Evolutionary conservation across 2,113 vertebrate genomes (phyloP).

Genomic region (Nansenia antarctica): DNA sequence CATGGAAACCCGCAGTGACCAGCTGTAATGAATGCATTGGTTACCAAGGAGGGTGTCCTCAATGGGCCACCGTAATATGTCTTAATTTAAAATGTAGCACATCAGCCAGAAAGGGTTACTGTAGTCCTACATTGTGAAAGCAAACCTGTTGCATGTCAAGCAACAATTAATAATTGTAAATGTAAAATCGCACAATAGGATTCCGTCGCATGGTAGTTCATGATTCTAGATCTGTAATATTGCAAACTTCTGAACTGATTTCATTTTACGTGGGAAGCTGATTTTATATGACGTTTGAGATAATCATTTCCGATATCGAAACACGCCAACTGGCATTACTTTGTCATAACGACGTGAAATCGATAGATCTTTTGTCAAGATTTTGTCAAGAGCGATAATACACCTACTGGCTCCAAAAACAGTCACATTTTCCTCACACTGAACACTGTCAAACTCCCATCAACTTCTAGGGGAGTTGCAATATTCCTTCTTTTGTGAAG

Average conservation of each 20-base stretch:
- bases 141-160: constrained; percentile 40
- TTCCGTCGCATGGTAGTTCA: no score
- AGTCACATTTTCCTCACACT: no score
- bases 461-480: neutral
- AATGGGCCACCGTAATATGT: constrained; percentile 52
- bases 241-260: no score
- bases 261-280: no score
- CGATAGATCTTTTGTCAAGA: no score
- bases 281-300: no score
- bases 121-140: constrained; percentile 9
- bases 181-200: no score
- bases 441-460: neutral
- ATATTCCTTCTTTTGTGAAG: no score
- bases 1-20: constrained; percentile 58
- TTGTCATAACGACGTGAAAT: neutral
- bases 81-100: constrained; percentile 64
- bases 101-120: constrained; percentile 46
- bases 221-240: no score
- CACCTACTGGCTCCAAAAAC: neutral
- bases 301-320: no score
- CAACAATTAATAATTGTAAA: no score
- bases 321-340: neutral
- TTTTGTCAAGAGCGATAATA: neutral
- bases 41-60: constrained; percentile 37
- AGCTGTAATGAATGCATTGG: constrained; percentile 46